Evolutionary conservation across 2,888 invertebrate species (phyloP), one percentile per base, ranked within the genome.

Genomic region (Ectropis crepuscularia): DNA sequence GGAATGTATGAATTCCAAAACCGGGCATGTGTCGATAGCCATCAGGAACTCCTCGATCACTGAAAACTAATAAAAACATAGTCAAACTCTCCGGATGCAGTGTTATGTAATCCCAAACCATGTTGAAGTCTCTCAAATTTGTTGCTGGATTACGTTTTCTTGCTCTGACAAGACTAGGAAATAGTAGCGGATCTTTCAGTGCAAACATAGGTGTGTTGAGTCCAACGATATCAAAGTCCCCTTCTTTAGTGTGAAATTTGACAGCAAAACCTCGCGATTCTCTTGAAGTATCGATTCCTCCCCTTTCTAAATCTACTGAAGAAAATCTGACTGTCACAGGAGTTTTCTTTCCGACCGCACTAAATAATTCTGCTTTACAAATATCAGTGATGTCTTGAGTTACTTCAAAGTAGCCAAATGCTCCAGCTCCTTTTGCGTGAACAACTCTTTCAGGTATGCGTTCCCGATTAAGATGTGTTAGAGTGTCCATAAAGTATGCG

Each of bases 21-120:
- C 98, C 98, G 76, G 98, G 96, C 98, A 98, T 98, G 83, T 96
- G 95, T 36, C 98, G 94, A 85, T 95, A 95, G 8, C 98, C 98
- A 81, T 98, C 96, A 0, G 98, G 98, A 64, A 46, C 16, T 5
- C 46, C 46, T 46, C 46, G 8, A 8, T 46, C 46, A 5, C 46
- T 16, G 12, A 46, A 46, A 16, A 7, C 16, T 5, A 46, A 7
- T 5, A 46, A 11, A 46, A 46, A 46, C 46, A 46, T 16, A 5
- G 46, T 8, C 16, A 46, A 16, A 16, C 11, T 46, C 16, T 46
- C 46, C 5, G 16, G 46, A 46, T 11, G 16, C 7, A 46, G 5
- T 16, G 16, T 46, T 9, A 46, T 9, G 16, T 6, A 16, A 46
- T 46, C 16, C 46, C 46, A 46, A 16, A 46, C 0, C 46, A 46